Conservation (phyloP, 1,140 invertebrate species). For the Psilanteris sp. region DNA sequence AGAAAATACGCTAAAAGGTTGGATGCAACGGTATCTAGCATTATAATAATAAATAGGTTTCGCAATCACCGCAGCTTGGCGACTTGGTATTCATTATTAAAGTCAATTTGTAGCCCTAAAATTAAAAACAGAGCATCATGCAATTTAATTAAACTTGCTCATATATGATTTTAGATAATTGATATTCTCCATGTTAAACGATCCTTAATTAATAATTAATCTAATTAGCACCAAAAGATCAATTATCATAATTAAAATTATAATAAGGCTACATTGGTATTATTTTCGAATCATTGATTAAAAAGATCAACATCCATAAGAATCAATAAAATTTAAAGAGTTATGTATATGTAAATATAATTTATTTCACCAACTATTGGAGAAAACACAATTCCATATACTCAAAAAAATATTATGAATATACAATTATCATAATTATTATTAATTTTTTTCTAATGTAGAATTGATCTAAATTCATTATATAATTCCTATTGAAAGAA, state of each 20-base stretch:
- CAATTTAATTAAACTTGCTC: not conserved
- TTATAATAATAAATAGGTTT: constrained; percentile 2
- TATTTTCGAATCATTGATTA: constrained; percentile 6
- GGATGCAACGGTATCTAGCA: not conserved
- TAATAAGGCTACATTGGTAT: constrained; percentile 56
- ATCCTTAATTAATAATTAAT: constrained; percentile 26
- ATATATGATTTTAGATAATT: constrained; percentile 10
- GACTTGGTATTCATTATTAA: too few relatives aligned
- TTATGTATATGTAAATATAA: not conserved
- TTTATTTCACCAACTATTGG: too few relatives aligned
- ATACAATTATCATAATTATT: too few relatives aligned
- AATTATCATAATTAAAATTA: constrained; percentile 23
- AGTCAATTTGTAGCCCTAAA: not conserved
- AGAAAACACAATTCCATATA: too few relatives aligned
- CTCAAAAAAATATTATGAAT: too few relatives aligned
- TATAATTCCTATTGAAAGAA: too few relatives aligned
- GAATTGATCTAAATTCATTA: too few relatives aligned
- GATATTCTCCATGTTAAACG: constrained; percentile 54
- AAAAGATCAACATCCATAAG: constrained; percentile 10
- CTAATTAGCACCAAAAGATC: constrained; percentile 45
- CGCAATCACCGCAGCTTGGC: too few relatives aligned
- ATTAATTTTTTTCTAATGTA: too few relatives aligned
- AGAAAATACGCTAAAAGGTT: constrained; percentile 33
- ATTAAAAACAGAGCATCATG: constrained; percentile 18
- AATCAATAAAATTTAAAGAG: constrained; percentile 50